phyloP scores from a whole-genome alignment of 2,888 invertebrate species.

The Lithophane ornitopus region DNA sequence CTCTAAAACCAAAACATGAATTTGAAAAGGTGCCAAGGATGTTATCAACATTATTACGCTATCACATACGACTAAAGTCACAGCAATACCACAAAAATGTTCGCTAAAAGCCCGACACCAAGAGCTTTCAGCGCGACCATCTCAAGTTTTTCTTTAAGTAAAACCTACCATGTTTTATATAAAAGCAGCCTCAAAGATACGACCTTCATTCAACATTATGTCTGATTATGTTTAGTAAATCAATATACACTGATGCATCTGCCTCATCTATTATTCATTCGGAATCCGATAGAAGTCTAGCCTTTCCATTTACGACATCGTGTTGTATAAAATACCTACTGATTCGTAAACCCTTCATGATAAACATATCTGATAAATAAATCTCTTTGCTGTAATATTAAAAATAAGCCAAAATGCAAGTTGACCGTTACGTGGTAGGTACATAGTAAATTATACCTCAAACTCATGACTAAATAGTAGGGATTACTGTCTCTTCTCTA shows the following conservation, averaged over 20 bases:
- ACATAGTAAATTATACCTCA: constrained; percentile 36
- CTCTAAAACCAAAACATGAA: not conserved
- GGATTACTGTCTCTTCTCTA: constrained; percentile 28
- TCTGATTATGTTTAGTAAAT: constrained; percentile 41
- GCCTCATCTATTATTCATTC: constrained; percentile 54
- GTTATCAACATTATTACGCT: not conserved
- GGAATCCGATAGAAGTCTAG: constrained; percentile 51
- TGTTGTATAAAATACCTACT: constrained; percentile 14
- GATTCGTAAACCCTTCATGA: constrained; percentile 13
- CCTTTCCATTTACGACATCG: constrained; percentile 40
- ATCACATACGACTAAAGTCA: not conserved
- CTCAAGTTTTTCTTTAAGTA: constrained; percentile 29
- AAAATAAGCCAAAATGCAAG: constrained; percentile 35
- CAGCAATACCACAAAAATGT: constrained; percentile 8
- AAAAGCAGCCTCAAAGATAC: constrained; percentile 28
- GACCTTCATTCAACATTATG: constrained; percentile 30
- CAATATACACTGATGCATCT: constrained; percentile 50
- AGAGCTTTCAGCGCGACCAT: constrained; percentile 30
- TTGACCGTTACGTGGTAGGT: constrained; percentile 20
- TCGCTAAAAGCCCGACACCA: constrained; percentile 12
- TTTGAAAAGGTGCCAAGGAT: constrained; percentile 5
- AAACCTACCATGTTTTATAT: constrained; percentile 8
- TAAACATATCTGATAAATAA: constrained; percentile 35
- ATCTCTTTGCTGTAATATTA: constrained; percentile 40
- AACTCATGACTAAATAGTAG: constrained; percentile 50